Conservation (phyloP, 1,140 invertebrate species). For the Dreissena rostriformis region DNA sequence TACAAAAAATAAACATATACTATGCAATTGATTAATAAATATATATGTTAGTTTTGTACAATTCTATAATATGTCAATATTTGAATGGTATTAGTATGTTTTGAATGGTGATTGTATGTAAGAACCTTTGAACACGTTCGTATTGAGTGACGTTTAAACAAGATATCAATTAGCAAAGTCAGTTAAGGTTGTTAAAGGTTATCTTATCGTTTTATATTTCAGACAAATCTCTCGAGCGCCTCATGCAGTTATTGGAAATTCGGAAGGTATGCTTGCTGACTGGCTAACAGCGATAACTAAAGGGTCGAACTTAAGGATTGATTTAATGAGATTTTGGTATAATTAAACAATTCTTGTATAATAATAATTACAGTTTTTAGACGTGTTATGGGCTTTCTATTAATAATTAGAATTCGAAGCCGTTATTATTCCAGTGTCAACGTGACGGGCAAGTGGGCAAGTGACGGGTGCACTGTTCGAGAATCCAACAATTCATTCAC, state of each 20-base stretch:
- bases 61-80: no score
- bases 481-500: constrained; percentile 11
- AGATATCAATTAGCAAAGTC: no score
- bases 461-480: constrained; percentile 25
- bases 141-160: no score
- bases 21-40: no score
- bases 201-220: constrained; percentile 11
- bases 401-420: neutral
- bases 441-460: constrained; percentile 5
- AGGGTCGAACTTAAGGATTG: neutral
- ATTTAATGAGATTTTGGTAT: neutral
- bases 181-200: neutral
- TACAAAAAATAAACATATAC: no score
- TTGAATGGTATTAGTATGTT: no score
- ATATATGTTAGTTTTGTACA: no score
- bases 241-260: constrained; percentile 48
- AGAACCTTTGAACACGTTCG: no score
- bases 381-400: neutral
- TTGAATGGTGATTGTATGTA: no score
- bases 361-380: neutral
- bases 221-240: constrained; percentile 44
- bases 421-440: neutral
- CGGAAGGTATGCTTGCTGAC: constrained; percentile 12
- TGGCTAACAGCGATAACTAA: no score
- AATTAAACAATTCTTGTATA: neutral